These are phyloP conservation scores for Drosophila dunni DNA, from an alignment of 1,140 invertebrate species.

Conservation along the genomic window DNA sequence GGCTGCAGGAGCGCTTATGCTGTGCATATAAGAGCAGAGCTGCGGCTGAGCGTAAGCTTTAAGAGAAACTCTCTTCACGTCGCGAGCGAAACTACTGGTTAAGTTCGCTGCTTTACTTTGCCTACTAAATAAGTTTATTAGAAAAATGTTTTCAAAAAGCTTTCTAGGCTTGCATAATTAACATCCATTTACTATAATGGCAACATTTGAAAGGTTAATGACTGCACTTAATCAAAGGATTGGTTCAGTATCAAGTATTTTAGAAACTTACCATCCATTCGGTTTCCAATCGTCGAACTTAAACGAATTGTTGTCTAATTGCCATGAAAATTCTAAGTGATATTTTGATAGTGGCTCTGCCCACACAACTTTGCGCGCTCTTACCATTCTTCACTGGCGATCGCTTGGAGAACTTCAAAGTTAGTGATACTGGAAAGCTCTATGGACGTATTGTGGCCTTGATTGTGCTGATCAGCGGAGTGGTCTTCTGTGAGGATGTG, in stretches of 20 bases:
- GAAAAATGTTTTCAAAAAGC: background rate
- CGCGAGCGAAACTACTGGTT: no score
- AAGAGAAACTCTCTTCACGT: no score
- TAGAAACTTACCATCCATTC: background rate
- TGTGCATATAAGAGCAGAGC: no score
- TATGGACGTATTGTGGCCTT: slow-evolving; percentile 50
- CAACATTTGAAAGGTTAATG: slow-evolving; percentile 20
- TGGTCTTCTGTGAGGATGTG: slow-evolving; percentile 53
- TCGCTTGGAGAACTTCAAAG: slow-evolving; percentile 40
- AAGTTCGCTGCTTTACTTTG: no score
- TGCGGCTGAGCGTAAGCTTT: no score
- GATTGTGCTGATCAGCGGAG: slow-evolving; percentile 23
- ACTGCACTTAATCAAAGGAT: background rate
- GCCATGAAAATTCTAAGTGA: slow-evolving; percentile 60
- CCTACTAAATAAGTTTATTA: background rate
- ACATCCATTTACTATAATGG: background rate
- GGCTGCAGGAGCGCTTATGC: no score
- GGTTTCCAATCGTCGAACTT: background rate
- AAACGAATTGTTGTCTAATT: background rate
- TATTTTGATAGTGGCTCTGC: slow-evolving; percentile 32
- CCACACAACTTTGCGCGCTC: slow-evolving; percentile 48
- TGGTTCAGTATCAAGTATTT: background rate
- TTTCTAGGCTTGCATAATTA: background rate
- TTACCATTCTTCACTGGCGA: slow-evolving; percentile 52
- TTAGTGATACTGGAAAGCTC: slow-evolving; percentile 28